Conservation (phyloP, 2,113 vertebrate genomes). For the Tragelaphus buxtoni region DNA sequence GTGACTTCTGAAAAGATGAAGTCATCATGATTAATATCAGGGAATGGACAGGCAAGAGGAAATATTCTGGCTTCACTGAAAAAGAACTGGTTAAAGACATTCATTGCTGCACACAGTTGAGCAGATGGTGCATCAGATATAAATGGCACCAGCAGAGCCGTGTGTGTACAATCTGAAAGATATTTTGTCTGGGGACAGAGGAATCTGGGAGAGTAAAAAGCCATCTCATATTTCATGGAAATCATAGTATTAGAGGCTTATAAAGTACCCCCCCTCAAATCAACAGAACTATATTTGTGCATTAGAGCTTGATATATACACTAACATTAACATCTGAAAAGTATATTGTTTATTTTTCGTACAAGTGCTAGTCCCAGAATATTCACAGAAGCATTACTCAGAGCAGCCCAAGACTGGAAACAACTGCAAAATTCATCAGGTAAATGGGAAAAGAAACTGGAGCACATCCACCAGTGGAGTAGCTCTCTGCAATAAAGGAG, state of each 20-base stretch:
- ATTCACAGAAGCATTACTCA: not conserved
- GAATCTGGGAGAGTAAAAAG: not conserved
- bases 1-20: not conserved
- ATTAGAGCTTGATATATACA: not conserved
- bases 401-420: not conserved
- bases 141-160: not conserved
- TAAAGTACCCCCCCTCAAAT: not conserved
- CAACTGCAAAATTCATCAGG: not conserved
- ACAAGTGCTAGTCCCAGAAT: not conserved
- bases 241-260: not conserved
- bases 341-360: not conserved
- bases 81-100: not conserved
- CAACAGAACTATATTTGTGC: not conserved
- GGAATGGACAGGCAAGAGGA: not conserved
- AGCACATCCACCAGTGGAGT: not conserved
- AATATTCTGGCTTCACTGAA: not conserved
- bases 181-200: not conserved
- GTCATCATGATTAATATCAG: not conserved
- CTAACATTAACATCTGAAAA: not conserved
- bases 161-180: not conserved
- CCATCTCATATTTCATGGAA: not conserved
- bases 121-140: not conserved
- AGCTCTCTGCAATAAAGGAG: not conserved
- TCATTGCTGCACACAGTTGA: not conserved
- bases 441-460: not conserved